Evolutionary conservation across 2,113 vertebrate genomes (phyloP), one percentile per base, ranked within the genome.

Genomic region (Semicossyphus pulcher): DNA sequence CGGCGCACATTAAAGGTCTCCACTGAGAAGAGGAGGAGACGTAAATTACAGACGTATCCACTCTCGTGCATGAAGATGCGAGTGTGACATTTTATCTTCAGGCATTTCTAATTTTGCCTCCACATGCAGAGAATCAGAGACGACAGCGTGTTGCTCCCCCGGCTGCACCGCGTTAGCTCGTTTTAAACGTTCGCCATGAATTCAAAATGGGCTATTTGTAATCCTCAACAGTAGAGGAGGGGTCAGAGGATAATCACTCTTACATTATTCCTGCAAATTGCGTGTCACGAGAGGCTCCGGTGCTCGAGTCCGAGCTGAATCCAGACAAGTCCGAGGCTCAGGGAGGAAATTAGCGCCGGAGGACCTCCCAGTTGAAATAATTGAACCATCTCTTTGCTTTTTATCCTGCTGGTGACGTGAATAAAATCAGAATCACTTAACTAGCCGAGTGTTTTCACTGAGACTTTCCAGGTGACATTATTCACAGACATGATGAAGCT

Each of bases 231-330:
- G 48, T 16, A 39, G 8, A 45, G 14, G 23, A 32, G 15, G n/a
- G 62, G 67, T 80, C 59, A 49, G 34, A 56, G 58, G 68, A 44
- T 41, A 78, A 85, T 62, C 34, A 61, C 42, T 36, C 36, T 58
- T 21, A 39, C 54, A 58, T 85, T 70, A 81, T 78, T 66, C 54
- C 69, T 52, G 48, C 56, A 78, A 68, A 76, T 48, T 76, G 49
- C 20, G 6, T n/a, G 31, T 58, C 49, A 26, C 2, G 37, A 80
- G 52, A 41, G 63, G 37, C 31, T 47, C 1, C 2, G 10, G 39
- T 10, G 66, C 61, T 47, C 0, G 23, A 60, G 54, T 61, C 54
- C 23, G 28, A 59, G 53, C 47, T 1, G 37, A 64, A 72, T 58
- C 45, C 36, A 28, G 62, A 63, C 42, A 21, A 56, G 62, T 14